A percentile compares a stretch with the other conserved stretches of the same genome.
Evolutionary conservation across 2,113 vertebrate genomes (phyloP).

Genomic region (Platichthys flesus): DNA sequence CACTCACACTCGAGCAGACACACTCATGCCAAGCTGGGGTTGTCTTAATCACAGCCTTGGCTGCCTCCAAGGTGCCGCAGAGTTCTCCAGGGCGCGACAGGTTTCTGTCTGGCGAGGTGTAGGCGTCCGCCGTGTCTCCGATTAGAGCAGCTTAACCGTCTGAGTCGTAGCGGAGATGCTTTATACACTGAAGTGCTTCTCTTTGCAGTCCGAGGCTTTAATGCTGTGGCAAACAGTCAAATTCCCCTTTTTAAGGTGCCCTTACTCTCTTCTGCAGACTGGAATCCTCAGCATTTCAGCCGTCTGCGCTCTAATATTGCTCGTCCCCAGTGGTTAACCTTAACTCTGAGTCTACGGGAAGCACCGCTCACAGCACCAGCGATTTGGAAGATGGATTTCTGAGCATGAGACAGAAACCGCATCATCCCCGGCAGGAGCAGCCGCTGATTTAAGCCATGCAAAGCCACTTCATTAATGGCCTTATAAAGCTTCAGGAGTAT

Average conservation of each 20-base stretch:
- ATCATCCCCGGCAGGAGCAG: slow-evolving; percentile 2
- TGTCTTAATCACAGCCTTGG: slow-evolving; percentile 55
- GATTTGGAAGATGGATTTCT: slow-evolving; percentile 13
- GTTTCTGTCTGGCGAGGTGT: slow-evolving; percentile 44
- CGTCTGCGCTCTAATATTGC: background rate
- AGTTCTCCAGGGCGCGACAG: slow-evolving; percentile 43
- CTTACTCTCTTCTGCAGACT: background rate
- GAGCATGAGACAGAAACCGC: slow-evolving; percentile 5
- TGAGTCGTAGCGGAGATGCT: slow-evolving; percentile 6
- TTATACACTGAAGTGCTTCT: slow-evolving; percentile 34
- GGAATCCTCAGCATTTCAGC: background rate
- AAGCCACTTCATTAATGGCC: background rate
- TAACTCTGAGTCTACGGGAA: slow-evolving; percentile 29
- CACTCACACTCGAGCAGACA: background rate
- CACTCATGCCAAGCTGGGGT: background rate
- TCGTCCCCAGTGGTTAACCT: slow-evolving; percentile 8
- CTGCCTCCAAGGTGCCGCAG: slow-evolving; percentile 30
- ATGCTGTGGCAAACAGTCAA: slow-evolving; percentile 21
- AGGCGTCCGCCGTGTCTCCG: slow-evolving; percentile 22
- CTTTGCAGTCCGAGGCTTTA: slow-evolving; percentile 12
- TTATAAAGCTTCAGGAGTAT: background rate
- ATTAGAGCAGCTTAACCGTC: slow-evolving; percentile 31
- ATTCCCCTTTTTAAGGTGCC: no score
- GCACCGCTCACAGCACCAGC: slow-evolving; percentile 6
- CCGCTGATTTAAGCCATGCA: slow-evolving; percentile 22